Evolutionary conservation across 2,888 invertebrate species (phyloP), one percentile per base, ranked within the genome.

Genomic region (Lagria hirta): DNA sequence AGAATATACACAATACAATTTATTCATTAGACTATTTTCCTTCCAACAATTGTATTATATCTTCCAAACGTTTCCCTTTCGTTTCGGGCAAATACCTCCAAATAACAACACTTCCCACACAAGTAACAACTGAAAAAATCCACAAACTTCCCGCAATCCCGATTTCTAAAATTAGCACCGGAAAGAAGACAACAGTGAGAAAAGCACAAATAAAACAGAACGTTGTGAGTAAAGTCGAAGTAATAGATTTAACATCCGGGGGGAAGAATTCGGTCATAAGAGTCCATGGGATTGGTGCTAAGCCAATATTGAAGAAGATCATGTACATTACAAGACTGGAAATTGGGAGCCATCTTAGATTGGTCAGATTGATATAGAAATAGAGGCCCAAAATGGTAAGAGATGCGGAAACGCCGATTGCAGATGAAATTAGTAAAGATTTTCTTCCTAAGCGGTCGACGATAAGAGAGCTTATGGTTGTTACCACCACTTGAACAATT

Each of bases 251-350:
- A 1, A 87, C 83, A 52, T 86, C 83, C 0, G 82, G 72, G 15
- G 91, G 82, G 66, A 91, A 82, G 69, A 89, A 78, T 66, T 89
- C 89, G 1, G 85, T 83, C 76, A 88, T 80, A 17, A 88, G 80
- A 0, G 86, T 83, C 88, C 88, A 88, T 0, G 86, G 84, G 16
- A 88, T 65, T 0, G 86, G 83, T 3, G 89, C 86, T 33, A 83
- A 77, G 1, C 80, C 79, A 6, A 58, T 38, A 75, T 62, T 16
- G 42, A 55, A 63, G 0, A 83, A 80, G 33, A 83, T 73, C 45
- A 88, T 86, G 72, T 83, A 90, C 7, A 84, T 58, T 1, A 88
- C 77, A 30, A 90, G 70, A 0, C 86, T 81, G 3, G 80, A 66
- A 5, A 90, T 76, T 0, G 90, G 90, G 20, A 90, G 66, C 81